Percentiles rank a stretch among this genome's conserved stretches.
Conservation (phyloP, 64 coral and sea anemone genomes). For the Acropora tenuis region DNA sequence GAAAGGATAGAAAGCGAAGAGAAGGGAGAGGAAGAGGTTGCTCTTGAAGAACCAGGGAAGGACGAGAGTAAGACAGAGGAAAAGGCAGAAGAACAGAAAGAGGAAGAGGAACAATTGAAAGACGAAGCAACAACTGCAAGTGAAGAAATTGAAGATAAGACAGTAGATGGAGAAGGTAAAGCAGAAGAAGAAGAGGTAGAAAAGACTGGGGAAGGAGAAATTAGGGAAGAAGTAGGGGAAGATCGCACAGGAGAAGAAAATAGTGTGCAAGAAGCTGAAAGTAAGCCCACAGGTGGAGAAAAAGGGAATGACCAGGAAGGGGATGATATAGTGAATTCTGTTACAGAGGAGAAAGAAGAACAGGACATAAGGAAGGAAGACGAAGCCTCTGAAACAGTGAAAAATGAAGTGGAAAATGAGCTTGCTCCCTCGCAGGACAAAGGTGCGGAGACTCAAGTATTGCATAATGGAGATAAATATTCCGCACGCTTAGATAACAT, state of each 20-base stretch:
- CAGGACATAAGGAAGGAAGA: constrained; percentile 1
- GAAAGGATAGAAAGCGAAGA: constrained; percentile 4
- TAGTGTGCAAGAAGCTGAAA: not conserved
- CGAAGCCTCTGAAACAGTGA: not conserved
- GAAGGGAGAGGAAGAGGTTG: constrained; percentile 1
- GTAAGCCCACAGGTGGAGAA: not conserved
- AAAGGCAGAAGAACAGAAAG: not conserved
- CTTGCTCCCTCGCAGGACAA: not conserved
- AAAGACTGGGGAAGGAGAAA: too few species aligned
- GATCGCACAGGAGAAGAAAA: not conserved
- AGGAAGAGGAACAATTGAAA: not conserved
- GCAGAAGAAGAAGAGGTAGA: not conserved
- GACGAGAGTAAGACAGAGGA: not conserved
- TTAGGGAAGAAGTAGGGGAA: not conserved
- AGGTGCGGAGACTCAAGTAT: not conserved
- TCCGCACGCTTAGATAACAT: constrained; percentile 73
- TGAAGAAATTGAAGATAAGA: constrained; percentile 7
- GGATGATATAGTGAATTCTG: not conserved
- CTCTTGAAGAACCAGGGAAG: not conserved
- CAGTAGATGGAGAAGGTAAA: not conserved
- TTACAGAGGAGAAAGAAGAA: not conserved
- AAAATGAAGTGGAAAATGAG: not conserved
- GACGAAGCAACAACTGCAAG: not conserved
- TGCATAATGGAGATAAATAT: constrained; percentile 46
- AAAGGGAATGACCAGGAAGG: not conserved